A percentile compares a stretch with the other conserved stretches of the same genome.
phyloP scores from a whole-genome alignment of 2,888 invertebrate species.

The Agrochola lota region DNA sequence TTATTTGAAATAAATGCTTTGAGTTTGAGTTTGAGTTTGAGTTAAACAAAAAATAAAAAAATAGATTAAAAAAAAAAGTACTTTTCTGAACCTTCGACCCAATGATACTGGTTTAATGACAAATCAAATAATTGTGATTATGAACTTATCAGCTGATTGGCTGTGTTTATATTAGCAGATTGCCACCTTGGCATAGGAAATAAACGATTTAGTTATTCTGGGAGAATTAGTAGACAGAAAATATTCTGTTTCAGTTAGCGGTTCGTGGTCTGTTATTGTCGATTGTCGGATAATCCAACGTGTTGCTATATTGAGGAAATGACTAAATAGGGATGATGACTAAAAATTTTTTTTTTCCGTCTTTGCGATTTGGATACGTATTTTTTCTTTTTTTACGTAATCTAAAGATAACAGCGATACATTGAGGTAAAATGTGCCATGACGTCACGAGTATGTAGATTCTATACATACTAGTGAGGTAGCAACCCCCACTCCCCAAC shows the following conservation, averaged over 20 bases:
- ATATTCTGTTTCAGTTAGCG: neutral
- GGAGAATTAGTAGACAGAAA: neutral
- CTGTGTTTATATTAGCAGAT: constrained; percentile 22
- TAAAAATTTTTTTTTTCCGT: too few relatives aligned
- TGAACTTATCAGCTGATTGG: constrained; percentile 41
- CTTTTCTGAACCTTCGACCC: constrained; percentile 15
- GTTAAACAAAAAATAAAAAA: too few relatives aligned
- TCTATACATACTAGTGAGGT: too few relatives aligned
- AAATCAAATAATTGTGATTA: constrained; percentile 46
- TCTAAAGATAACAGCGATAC: too few relatives aligned
- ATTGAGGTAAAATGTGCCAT: too few relatives aligned
- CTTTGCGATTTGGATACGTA: too few relatives aligned
- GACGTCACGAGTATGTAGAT: too few relatives aligned
- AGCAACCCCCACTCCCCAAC: too few relatives aligned
- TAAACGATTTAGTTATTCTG: constrained; percentile 1
- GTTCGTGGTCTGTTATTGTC: neutral
- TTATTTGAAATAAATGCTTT: too few relatives aligned
- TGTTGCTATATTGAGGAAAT: constrained; percentile 9
- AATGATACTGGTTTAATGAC: constrained; percentile 20
- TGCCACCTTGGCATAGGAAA: constrained; percentile 43
- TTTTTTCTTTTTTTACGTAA: too few relatives aligned
- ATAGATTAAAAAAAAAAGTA: neutral
- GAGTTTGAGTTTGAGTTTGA: too few relatives aligned
- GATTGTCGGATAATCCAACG: neutral
- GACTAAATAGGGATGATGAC: too few relatives aligned